These are phyloP conservation scores for Propithecus deckenii DNA, from an alignment of 2,797 vertebrate genomes.

Conservation along the genomic window DNA sequence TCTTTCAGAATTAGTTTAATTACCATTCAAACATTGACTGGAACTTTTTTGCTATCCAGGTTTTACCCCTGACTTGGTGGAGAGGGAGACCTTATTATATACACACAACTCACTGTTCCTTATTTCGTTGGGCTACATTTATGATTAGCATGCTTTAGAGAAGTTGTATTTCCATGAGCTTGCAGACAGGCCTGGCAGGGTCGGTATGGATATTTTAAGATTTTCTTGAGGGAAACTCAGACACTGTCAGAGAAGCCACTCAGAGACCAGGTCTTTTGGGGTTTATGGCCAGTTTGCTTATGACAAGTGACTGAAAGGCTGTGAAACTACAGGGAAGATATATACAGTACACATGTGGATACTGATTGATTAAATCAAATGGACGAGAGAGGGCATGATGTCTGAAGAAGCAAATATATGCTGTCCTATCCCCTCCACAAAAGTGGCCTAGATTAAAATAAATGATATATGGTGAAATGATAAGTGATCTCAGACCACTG, in stretches of 20 bases:
- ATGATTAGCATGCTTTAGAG: not conserved
- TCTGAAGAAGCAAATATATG: conserved; percentile 65
- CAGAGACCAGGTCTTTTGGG: conserved; percentile 22
- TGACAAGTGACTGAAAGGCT: conserved; percentile 69
- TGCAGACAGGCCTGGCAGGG: not conserved
- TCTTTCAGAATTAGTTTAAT: not conserved
- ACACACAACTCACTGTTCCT: not conserved
- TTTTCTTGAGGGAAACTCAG: conserved; percentile 59
- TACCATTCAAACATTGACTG: not conserved
- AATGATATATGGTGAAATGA: conserved; percentile 61
- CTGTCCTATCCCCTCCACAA: not conserved
- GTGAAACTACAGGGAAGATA: conserved; percentile 68
- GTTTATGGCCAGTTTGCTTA: conserved; percentile 75
- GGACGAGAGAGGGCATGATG: conserved; percentile 46
- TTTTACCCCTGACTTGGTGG: not conserved
- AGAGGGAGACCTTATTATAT: not conserved
- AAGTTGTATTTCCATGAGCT: not conserved
- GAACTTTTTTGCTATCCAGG: not conserved
- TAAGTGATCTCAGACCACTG: conserved; percentile 48
- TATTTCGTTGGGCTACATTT: not conserved
- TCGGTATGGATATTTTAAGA: not conserved
- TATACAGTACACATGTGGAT: conserved; percentile 50
- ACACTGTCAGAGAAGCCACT: conserved; percentile 49
- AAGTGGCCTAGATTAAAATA: conserved; percentile 73
- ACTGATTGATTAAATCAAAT: conserved; percentile 76